phyloP scores from a whole-genome alignment of 2,113 vertebrate genomes.

The Pavo muticus region DNA sequence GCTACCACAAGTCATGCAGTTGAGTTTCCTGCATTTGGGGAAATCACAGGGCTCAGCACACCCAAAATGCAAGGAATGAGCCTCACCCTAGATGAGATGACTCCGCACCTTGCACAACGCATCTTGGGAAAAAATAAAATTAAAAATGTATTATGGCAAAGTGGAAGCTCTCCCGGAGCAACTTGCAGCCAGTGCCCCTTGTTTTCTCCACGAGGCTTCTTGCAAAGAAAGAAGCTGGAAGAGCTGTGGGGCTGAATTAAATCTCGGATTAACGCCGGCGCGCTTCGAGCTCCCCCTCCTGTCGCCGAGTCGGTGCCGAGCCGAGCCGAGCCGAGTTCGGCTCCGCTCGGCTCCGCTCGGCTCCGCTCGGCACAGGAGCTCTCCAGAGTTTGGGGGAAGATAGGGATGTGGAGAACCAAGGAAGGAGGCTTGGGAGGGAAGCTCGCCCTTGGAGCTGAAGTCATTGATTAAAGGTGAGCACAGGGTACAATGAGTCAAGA shows the following conservation, averaged over 20 bases:
- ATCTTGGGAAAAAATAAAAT: neutral
- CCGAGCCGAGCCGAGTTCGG: neutral
- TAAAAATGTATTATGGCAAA: neutral
- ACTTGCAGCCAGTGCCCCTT: too few relatives aligned
- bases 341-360: neutral
- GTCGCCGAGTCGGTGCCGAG: neutral
- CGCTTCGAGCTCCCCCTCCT: conserved; percentile 66
- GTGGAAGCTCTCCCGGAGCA: neutral
- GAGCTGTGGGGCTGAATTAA: neutral
- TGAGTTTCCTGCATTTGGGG: too few relatives aligned
- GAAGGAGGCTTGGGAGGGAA: neutral
- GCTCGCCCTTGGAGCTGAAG: neutral
- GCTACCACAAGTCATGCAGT: too few relatives aligned
- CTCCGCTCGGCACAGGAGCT: fast-evolving
- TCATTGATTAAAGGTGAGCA: neutral
- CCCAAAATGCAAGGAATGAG: too few relatives aligned
- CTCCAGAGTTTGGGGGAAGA: neutral
- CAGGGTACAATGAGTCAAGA: neutral
- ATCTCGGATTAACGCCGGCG: neutral
- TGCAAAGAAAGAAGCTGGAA: neutral
- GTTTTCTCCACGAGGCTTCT: neutral
- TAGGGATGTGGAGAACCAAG: neutral
- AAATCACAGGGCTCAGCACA: too few relatives aligned
- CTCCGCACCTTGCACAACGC: neutral
- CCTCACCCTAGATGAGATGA: neutral